phyloP scores from a whole-genome alignment of 1,140 invertebrate genomes.

The Drosophila pseudoananassae region DNA sequence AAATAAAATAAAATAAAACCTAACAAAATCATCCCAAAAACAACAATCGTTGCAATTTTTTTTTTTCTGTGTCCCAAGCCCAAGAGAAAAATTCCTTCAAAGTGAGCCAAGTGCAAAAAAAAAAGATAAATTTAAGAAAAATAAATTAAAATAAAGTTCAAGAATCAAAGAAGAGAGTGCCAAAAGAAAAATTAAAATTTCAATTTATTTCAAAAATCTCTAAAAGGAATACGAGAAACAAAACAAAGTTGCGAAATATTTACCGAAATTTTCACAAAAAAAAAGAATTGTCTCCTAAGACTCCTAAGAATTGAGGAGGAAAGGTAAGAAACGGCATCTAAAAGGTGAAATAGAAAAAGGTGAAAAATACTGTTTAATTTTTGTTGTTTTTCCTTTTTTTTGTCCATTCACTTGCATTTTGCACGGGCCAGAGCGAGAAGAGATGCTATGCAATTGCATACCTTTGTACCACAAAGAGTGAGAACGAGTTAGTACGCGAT shows the following conservation, averaged over 20 bases:
- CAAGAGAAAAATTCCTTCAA: not conserved
- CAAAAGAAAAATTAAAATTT: slow-evolving; percentile 14
- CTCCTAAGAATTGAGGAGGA: slow-evolving; percentile 13
- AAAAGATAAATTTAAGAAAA: slow-evolving; percentile 8
- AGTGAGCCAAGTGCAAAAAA: slow-evolving; percentile 1
- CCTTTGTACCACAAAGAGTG: not conserved
- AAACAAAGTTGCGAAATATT: slow-evolving; percentile 43
- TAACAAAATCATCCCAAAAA: slow-evolving; percentile 25
- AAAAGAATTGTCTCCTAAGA: too few species aligned
- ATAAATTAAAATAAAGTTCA: slow-evolving; percentile 20
- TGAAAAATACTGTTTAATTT: slow-evolving; percentile 17
- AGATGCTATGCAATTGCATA: not conserved
- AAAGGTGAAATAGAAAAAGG: not conserved
- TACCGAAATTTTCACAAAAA: slow-evolving; percentile 17
- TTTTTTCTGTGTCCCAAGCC: not conserved
- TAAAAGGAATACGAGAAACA: slow-evolving; percentile 33
- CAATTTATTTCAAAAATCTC: not conserved
- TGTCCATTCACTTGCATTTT: slow-evolving; percentile 50
- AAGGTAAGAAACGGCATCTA: slow-evolving; percentile 16
- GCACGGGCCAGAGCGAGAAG: slow-evolving; percentile 19
- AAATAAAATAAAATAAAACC: slow-evolving; percentile 13
- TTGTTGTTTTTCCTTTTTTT: not conserved
- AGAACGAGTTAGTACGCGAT: slow-evolving; percentile 1
- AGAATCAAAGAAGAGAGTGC: slow-evolving; percentile 40
- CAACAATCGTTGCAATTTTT: slow-evolving; percentile 13